Conservation (phyloP, 2,797 vertebrate genomes). For the Muraenolepis orangiensis region DNA sequence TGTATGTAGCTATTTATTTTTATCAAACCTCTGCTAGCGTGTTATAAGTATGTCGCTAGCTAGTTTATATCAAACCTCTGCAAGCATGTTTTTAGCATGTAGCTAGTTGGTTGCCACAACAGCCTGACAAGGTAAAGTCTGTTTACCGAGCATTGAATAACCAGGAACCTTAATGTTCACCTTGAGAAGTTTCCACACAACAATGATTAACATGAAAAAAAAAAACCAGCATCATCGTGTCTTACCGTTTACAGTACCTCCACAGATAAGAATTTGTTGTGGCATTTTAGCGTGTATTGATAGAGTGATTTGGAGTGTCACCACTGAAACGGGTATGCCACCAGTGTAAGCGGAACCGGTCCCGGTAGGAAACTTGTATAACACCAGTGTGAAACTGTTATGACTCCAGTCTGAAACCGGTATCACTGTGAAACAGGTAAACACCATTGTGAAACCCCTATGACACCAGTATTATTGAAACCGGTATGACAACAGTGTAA, state of each 20-base stretch:
- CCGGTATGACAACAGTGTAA: neutral
- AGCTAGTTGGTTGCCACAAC: neutral
- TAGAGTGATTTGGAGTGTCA: neutral
- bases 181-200: constrained; percentile 2
- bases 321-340: too few relatives aligned
- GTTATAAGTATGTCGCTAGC: neutral
- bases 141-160: neutral
- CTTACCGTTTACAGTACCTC: neutral
- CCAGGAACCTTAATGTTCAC: neutral
- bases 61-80: neutral
- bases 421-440: too few relatives aligned
- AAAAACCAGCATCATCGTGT: neutral
- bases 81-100: neutral
- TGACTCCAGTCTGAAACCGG: neutral
- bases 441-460: neutral
- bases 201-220: neutral
- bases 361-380: too few relatives aligned
- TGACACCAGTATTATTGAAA: too few relatives aligned
- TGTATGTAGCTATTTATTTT: too few relatives aligned
- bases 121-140: neutral
- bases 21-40: neutral
- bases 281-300: neutral
- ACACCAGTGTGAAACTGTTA: neutral
- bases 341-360: neutral
- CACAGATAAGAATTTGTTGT: neutral